phyloP scores from a whole-genome alignment of 2,888 invertebrate species.

The Willowsia nigromaculata region DNA sequence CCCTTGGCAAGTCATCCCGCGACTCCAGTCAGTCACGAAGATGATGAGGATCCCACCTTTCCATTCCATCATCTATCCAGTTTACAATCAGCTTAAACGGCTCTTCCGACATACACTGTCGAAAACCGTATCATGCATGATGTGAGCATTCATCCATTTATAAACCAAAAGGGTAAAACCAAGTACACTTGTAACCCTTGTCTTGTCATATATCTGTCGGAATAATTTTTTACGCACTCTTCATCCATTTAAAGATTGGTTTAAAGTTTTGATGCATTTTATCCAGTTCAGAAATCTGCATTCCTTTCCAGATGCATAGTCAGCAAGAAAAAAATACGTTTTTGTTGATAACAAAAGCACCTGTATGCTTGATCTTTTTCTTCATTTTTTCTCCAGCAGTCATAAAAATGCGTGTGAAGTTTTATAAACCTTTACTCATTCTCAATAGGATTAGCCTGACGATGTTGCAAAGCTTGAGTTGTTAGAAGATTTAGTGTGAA shows the following conservation, averaged over 20 bases:
- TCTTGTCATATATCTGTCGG: slow-evolving; percentile 67
- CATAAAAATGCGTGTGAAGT: slow-evolving; percentile 54
- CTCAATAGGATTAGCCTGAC: neutral
- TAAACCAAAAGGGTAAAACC: slow-evolving; percentile 17
- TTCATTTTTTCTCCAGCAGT: slow-evolving; percentile 18
- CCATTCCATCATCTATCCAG: slow-evolving; percentile 43
- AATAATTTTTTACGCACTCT: slow-evolving; percentile 67
- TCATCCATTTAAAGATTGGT: slow-evolving; percentile 15
- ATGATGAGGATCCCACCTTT: slow-evolving; percentile 45
- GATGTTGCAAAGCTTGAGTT: no score
- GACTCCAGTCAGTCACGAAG: slow-evolving; percentile 42
- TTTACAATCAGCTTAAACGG: slow-evolving; percentile 30
- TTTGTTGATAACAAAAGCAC: slow-evolving; percentile 44
- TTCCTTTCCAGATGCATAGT: slow-evolving; percentile 62
- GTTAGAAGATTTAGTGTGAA: neutral
- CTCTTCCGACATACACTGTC: slow-evolving; percentile 19
- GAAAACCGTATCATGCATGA: slow-evolving; percentile 43
- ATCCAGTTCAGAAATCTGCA: slow-evolving; percentile 65
- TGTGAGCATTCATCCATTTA: slow-evolving; percentile 5
- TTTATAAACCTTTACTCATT: slow-evolving; percentile 25
- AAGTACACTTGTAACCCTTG: slow-evolving; percentile 57
- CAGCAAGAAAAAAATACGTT: slow-evolving; percentile 31
- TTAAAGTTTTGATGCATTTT: neutral
- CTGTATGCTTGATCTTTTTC: slow-evolving; percentile 17
- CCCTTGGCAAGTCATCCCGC: slow-evolving; percentile 62